Base-by-base conservation (phyloP, 2,113 vertebrate genomes). In the Takifugu bimaculatus region DNA sequence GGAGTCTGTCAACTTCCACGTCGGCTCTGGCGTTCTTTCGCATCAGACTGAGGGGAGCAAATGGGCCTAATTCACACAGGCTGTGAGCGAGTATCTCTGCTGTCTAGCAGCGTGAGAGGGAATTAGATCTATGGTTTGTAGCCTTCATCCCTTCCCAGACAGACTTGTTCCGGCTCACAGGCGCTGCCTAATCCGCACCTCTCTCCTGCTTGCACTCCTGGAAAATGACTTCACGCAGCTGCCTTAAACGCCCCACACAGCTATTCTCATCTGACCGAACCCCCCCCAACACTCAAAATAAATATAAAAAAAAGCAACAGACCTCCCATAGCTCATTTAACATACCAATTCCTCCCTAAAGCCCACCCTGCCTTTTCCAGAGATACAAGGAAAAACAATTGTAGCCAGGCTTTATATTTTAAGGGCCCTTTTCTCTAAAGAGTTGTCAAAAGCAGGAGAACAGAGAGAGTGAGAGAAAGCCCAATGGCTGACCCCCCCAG, bases 131-230 rank as follows among this genome's bases (percentile, higher is more conserved):
- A 80, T 75, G 84, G 83, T 89, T 88, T 90, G 85, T 84, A 88
- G 86, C 85, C 84, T 88, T 90, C 82, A 85, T 88, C 87, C 87
- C 82, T 81, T 90, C 86, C 85, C 85, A 89, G 90, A 89, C 89
- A 91, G 89, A 84, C 87, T 87, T 90, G 88, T 92, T 92, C 87
- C 87, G 76, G 88, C 88, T 91, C 89, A 91, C 83, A 91, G 86
- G 78, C 87, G 85, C 79, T 85, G 85, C 83, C 86, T 91, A 90
- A 90, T 90, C 88, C 88, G 84, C 86, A 86, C 81, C 84, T 85
- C 88, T 88, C 86, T 89, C 77, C 81, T 75, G 82, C 88, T 89
- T 70, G 73, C 76, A 82, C 85, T 89, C 88, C 88, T 81, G 72
- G 85, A 90, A 90, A 90, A 90, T 85, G 84, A 87, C 88, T 85